These are phyloP conservation scores for Discoglossus pictus DNA, from an alignment of 2,797 vertebrate species.

Conservation along the genomic window DNA sequence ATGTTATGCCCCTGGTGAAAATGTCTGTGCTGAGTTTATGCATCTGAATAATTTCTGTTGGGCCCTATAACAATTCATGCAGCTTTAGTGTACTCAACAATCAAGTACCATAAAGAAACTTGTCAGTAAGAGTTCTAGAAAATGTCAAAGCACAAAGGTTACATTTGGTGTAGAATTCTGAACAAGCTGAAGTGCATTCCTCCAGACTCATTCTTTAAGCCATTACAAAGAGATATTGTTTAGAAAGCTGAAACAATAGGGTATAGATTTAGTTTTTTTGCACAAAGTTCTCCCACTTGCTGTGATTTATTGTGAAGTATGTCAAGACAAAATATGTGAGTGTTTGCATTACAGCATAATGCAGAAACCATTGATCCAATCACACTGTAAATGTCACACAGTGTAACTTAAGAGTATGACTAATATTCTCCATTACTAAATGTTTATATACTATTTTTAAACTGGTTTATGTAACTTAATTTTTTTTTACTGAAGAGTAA, in stretches of 20 bases:
- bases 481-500: too few relatives aligned
- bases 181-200: slow-evolving; percentile 64
- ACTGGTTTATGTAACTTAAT: too few relatives aligned
- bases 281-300: slow-evolving; percentile 62
- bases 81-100: too few relatives aligned
- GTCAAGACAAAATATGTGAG: slow-evolving; percentile 7
- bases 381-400: not conserved
- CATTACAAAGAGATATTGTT: slow-evolving; percentile 68
- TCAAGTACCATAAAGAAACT: not conserved
- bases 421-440: too few relatives aligned
- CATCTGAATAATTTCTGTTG: too few relatives aligned
- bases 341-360: slow-evolving; percentile 20
- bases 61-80: too few relatives aligned
- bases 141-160: slow-evolving; percentile 70
- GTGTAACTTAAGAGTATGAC: too few relatives aligned
- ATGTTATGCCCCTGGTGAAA: too few relatives aligned
- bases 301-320: slow-evolving; percentile 29
- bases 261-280: slow-evolving; percentile 58
- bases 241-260: slow-evolving; percentile 55
- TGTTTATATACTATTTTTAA: too few relatives aligned
- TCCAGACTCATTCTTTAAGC: slow-evolving; percentile 49
- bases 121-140: slow-evolving; percentile 63
- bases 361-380: not conserved
- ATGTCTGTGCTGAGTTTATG: too few relatives aligned
- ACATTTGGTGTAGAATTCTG: slow-evolving; percentile 54